These are phyloP conservation scores for Stramonita haemastoma DNA, from an alignment of 2,888 invertebrate genomes.

Conservation along the genomic window DNA sequence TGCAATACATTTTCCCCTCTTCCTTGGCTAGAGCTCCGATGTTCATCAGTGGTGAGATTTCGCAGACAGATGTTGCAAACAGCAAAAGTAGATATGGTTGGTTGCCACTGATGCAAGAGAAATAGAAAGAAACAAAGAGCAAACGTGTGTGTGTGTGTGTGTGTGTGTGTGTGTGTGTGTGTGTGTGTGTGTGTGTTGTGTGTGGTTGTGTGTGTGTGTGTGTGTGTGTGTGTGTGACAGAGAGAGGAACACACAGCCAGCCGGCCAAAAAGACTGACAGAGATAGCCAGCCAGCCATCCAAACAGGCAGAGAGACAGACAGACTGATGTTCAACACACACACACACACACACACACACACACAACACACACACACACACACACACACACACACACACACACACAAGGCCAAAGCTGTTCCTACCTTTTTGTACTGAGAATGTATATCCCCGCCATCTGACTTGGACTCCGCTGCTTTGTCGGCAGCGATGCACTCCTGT, in stretches of 20 bases:
- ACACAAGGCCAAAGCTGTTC: slow-evolving; percentile 12
- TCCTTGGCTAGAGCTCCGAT: too few relatives aligned
- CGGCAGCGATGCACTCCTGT: slow-evolving; percentile 67
- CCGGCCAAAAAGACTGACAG: too few relatives aligned
- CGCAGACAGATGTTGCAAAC: too few relatives aligned
- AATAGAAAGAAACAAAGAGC: too few relatives aligned
- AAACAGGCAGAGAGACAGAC: too few relatives aligned
- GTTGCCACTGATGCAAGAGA: too few relatives aligned
- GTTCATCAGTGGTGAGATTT: too few relatives aligned
- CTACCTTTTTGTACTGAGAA: slow-evolving; percentile 73
- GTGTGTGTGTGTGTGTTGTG: slow-evolving; percentile 9
- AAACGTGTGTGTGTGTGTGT: slow-evolving; percentile 14
- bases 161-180: slow-evolving; percentile 14
- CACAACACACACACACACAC: neutral
- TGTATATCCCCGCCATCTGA: slow-evolving; percentile 67
- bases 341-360: neutral
- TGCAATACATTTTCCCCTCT: too few relatives aligned
- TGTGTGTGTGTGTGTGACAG: neutral
- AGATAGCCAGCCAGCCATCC: too few relatives aligned
- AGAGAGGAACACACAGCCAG: too few relatives aligned
- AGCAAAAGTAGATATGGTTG: too few relatives aligned
- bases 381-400: neutral
- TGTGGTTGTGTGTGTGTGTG: neutral
- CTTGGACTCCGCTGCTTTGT: slow-evolving; percentile 62
- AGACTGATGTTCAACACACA: neutral